Evolutionary conservation across 1,140 invertebrate genomes (phyloP).

Genomic region (Trypoxylus dichotomus): DNA sequence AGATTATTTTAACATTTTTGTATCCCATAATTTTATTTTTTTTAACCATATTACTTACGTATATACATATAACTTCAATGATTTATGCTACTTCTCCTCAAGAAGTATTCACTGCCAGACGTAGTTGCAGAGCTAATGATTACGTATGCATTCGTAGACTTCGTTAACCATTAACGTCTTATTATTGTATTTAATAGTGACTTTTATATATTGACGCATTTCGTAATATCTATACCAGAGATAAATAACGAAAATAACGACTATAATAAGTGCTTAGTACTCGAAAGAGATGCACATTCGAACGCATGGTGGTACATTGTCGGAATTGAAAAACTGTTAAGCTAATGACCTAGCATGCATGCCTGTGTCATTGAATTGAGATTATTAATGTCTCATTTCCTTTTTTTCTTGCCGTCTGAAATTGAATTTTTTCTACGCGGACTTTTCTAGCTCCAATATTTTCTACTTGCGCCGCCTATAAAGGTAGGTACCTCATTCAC

Average conservation of each 20-base stretch:
- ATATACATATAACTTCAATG: no score
- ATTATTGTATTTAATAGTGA: not conserved
- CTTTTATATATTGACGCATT: not conserved
- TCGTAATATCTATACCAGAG: not conserved
- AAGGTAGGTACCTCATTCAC: not conserved
- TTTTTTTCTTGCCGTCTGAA: not conserved
- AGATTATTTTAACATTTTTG: no score
- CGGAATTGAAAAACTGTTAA: not conserved
- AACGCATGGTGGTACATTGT: not conserved
- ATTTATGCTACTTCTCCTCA: not conserved
- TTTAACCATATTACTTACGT: no score
- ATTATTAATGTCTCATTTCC: not conserved
- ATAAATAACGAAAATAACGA: conserved; percentile 4
- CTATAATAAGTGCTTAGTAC: not conserved
- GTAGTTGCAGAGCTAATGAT: not conserved
- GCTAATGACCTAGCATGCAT: not conserved
- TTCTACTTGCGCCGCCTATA: not conserved
- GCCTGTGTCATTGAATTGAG: not conserved
- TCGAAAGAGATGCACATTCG: not conserved
- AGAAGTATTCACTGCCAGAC: not conserved
- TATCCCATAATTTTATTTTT: no score
- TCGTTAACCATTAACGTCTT: not conserved
- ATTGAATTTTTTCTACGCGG: not conserved
- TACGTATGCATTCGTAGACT: not conserved
- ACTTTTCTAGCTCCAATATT: not conserved